Base-by-base conservation (phyloP, 1,140 invertebrate genomes). In the Agraylea sexmaculata region DNA sequence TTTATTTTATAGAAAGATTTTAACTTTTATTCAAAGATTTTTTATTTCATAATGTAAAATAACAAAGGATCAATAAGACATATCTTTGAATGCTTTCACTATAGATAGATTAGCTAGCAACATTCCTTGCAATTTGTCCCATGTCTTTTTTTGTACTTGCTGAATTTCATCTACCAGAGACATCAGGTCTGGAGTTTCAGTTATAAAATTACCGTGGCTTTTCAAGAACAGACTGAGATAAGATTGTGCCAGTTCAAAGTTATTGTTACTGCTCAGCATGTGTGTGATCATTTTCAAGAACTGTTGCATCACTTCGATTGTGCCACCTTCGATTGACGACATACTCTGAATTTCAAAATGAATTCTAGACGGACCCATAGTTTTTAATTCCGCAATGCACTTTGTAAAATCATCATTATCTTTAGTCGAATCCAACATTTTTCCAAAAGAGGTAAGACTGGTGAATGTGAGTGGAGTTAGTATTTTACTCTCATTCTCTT, bases 221-320 rank as follows among this genome's bases (percentile, higher is more conserved):
- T 94, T 93, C 8, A 98, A 58, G 68, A 94, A 96, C 12, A 95
- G 66, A 34, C 75, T 79, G n/a, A 97, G 67, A 68, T 93, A 96
- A 1, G 89, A 78, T 58, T 95, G 85, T 0, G 79, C 77, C n/a
- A 95, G 60, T 68, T 98, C 93, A 67, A 91, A 96, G 64, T 95
- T 75, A 46, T 59, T 75, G 51, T 86, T 87, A 2, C 69, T 82
- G 42, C 73, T 63, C 2, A 96, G 68, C 62, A 86, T 77, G 38
- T 60, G 64, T 27, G 74, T 61, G 5, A 96, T 60, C 57, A 89
- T 75, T 53, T 77, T 71, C 20, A 97, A 61, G 66, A 95, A 97
- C 43, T 82, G 73, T 21, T 75, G 53, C 71, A 96, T 73, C 0
- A 87, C 60, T 16, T 71, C 58, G 11, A 73, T 44, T 0, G 77